Base-by-base conservation (phyloP, 2,888 invertebrate species). In the Hydriomena furcata region DNA sequence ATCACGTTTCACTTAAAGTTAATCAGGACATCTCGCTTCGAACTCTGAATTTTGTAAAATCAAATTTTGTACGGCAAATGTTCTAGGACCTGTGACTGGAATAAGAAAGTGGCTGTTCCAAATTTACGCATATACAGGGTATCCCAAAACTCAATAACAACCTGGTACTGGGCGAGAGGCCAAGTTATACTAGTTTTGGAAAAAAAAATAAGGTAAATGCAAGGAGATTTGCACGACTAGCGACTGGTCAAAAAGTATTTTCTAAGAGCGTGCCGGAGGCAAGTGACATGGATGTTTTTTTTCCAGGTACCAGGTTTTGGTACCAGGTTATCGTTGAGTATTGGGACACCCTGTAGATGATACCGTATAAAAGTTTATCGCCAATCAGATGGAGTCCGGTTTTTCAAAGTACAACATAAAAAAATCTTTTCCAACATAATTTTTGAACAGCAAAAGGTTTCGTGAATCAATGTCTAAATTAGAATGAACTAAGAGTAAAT, bases 401-500 rank as follows among this genome's bases (percentile, higher is more conserved):
- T 30, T 36, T 23, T 8, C 20, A 21, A 7, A 4, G n/a, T n/a
- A n/a, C n/a, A n/a, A 12, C 7, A 12, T 17, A 32, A 13, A 5
- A 32, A 23, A 40, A 28, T 3, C 3, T 10, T 6, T 36, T 24
- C 30, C 13, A 43, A 43, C 25, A 36, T 51, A 37, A 41, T 23
- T 41, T 45, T 44, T 32, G 42, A 48, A 38, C 28, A 21, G 20
- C 1, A 6, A 30, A 10, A 11, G 28, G 32, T 51, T 28, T 28
- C 8, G 27, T 45, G 24, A 27, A 59, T 65, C 59, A 65, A 73
- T 76, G 71, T 82, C 77, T 78, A 82, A 83, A 80, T 73, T 82
- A 81, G 61, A 17, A 4, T 47, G 44, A 52, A 12, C 7, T 36
- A 36, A n/a, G 7, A 24, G 6, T 42, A 38, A 40, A 23, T 28